Conservation (phyloP, 2,113 vertebrate species). For the rat (Rattus norvegicus) region DNA sequence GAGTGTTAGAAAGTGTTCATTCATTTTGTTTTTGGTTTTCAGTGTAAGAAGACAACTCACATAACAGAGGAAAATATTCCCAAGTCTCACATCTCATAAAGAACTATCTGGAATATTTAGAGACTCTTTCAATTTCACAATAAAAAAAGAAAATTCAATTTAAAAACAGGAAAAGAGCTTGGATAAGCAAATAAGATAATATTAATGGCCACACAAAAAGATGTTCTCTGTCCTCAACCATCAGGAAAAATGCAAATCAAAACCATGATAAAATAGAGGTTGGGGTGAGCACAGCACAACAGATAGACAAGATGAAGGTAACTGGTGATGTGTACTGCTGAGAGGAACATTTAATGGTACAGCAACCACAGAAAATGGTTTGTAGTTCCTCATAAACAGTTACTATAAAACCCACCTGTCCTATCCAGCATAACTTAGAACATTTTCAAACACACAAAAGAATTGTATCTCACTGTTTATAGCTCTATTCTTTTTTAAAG, state of each 20-base stretch:
- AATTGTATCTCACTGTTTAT: neutral
- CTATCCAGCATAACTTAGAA: neutral
- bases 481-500: neutral
- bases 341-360: neutral
- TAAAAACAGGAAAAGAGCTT: conserved; percentile 11
- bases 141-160: conserved; percentile 56
- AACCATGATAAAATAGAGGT: neutral
- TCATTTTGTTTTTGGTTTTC: neutral
- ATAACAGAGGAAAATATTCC: conserved; percentile 39
- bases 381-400: neutral
- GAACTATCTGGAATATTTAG: neutral
- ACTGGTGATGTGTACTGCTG: neutral
- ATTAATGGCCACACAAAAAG: conserved; percentile 37
- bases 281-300: neutral
- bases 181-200: conserved; percentile 25
- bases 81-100: conserved; percentile 39
- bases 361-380: neutral
- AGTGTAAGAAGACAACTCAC: neutral
- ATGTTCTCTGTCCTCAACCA: neutral
- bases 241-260: conserved; percentile 21
- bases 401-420: neutral
- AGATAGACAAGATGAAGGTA: neutral
- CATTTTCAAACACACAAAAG: neutral
- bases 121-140: conserved; percentile 10
- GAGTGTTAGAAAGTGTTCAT: neutral